These are phyloP conservation scores for Micromussa lordhowensis DNA, from an alignment of 92 coral and sea anemone genomes.

Conservation along the genomic window DNA sequence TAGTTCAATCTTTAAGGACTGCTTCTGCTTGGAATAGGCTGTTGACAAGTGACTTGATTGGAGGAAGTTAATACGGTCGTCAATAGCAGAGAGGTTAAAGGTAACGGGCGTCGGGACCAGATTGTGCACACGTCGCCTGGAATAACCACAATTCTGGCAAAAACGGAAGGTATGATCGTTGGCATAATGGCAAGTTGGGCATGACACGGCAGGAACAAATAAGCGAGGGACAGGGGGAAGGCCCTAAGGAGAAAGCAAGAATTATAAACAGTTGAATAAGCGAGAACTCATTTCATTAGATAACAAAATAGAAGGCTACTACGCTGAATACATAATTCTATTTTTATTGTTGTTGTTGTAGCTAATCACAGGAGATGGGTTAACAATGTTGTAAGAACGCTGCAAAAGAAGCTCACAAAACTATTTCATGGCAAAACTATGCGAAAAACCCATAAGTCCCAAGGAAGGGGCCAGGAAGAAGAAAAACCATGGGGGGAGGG, in stretches of 20 bases:
- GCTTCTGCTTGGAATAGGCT: slow-evolving; percentile 39
- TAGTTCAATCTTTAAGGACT: neutral
- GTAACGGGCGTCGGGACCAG: neutral
- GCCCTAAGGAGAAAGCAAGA: neutral
- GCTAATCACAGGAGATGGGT: too few species aligned
- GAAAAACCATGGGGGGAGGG: neutral
- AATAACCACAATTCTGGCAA: slow-evolving; percentile 67
- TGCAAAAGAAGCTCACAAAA: too few species aligned
- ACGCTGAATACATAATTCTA: too few species aligned
- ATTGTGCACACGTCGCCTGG: neutral
- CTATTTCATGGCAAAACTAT: neutral
- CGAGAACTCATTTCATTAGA: too few species aligned
- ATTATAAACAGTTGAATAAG: too few species aligned
- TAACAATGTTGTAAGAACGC: neutral
- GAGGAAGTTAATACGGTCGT: too few species aligned
- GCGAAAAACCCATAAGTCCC: neutral
- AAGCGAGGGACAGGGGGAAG: slow-evolving; percentile 57
- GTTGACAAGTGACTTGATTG: neutral
- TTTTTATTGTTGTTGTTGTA: too few species aligned
- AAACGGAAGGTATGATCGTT: slow-evolving; percentile 50
- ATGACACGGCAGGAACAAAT: slow-evolving; percentile 42
- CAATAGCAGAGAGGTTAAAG: too few species aligned
- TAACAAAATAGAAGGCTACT: too few species aligned
- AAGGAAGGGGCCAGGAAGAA: slow-evolving; percentile 45
- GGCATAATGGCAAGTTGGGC: slow-evolving; percentile 57